Evolutionary conservation across 2,888 invertebrate species (phyloP).

Genomic region (Watsonalla cultraria): DNA sequence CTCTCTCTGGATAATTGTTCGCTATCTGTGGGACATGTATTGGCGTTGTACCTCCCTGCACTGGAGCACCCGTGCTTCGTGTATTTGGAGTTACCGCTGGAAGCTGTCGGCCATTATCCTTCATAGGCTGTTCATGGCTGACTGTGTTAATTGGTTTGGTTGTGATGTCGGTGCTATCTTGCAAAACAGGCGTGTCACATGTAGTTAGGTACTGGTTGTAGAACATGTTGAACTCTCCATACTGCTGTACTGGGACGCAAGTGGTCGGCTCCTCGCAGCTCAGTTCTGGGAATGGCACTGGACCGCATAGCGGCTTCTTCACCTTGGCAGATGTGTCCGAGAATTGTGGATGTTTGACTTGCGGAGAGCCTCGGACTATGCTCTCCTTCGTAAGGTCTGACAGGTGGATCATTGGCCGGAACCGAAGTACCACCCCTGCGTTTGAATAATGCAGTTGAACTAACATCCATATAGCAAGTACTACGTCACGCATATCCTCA

Average conservation of each 20-base stretch:
- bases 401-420: too few relatives aligned
- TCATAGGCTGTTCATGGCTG: too few relatives aligned
- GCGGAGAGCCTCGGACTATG: background rate
- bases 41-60: background rate
- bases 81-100: too few relatives aligned
- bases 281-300: background rate
- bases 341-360: background rate
- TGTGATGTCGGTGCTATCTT: background rate
- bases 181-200: background rate
- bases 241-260: background rate
- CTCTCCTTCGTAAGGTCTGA: background rate
- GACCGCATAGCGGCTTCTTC: conserved; percentile 4
- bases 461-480: background rate
- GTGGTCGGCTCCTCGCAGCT: conserved; percentile 6
- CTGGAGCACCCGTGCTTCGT: background rate
- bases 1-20: background rate
- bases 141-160: background rate
- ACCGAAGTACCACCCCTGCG: background rate
- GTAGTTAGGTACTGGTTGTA: background rate
- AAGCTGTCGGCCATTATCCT: too few relatives aligned
- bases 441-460: background rate
- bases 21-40: background rate
- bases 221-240: background rate
- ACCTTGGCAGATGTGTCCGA: background rate
- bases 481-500: background rate